These are phyloP conservation scores for Etheostoma nigrum DNA, from an alignment of 2,797 vertebrate genomes.

Conservation along the genomic window DNA sequence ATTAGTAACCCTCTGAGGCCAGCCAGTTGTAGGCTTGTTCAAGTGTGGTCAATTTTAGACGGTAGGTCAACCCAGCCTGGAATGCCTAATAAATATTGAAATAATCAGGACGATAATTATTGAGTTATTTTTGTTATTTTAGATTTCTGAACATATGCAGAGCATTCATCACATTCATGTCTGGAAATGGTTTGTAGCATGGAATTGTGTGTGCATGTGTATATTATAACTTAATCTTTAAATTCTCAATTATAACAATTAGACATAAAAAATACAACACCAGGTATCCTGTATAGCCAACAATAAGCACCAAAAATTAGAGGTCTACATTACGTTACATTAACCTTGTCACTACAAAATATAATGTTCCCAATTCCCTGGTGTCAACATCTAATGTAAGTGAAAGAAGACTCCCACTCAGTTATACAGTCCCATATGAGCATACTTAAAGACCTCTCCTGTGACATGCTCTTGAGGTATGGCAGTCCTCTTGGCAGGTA, in stretches of 20 bases:
- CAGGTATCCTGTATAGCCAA: conserved; percentile 17
- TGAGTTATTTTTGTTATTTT: conserved; percentile 60
- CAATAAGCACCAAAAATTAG: conserved; percentile 55
- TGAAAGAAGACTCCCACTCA: conserved; percentile 68
- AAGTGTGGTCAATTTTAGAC: conserved; percentile 67
- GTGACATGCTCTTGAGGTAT: conserved; percentile 79
- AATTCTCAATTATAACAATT: conserved; percentile 40
- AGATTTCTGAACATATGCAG: conserved; percentile 41
- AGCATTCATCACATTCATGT: conserved; percentile 45
- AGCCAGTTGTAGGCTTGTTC: conserved; percentile 76
- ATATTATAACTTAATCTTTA: conserved; percentile 37
- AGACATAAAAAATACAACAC: conserved; percentile 30
- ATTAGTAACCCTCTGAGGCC: conserved; percentile 84
- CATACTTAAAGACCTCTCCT: conserved; percentile 78
- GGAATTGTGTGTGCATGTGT: conserved; percentile 10
- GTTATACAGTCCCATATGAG: conserved; percentile 70
- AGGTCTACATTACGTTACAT: conserved; percentile 63
- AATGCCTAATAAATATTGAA: conserved; percentile 74
- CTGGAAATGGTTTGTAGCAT: conserved; percentile 46
- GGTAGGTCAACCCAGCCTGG: conserved; percentile 56
- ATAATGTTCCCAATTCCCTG: conserved; percentile 65
- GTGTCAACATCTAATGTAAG: conserved; percentile 74
- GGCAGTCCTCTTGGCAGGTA: conserved; percentile 74
- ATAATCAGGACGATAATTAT: conserved; percentile 74
- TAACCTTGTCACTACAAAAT: conserved; percentile 72